Evolutionary conservation across 1,140 invertebrate genomes (phyloP).

Genomic region (Drosophila nigrodunni): DNA sequence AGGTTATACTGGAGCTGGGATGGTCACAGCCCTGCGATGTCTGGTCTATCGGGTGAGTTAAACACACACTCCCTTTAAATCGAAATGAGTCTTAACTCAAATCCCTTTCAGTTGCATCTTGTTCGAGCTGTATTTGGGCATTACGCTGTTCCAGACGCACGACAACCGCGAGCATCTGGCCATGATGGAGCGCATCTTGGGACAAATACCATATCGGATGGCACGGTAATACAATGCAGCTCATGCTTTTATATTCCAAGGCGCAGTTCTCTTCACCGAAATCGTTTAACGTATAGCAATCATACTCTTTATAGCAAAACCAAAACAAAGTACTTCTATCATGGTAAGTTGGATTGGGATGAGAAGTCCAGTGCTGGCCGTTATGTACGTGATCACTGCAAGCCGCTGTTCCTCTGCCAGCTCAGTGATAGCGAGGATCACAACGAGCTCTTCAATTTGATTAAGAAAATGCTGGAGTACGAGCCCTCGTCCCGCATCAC

Average conservation of each 20-base stretch:
- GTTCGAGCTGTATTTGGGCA: slow-evolving; percentile 99
- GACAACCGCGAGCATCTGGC: slow-evolving; percentile 99
- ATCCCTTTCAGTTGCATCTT: slow-evolving; percentile 92
- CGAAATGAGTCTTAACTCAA: not conserved
- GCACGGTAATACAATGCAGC: slow-evolving; percentile 85
- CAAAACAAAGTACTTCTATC: slow-evolving; percentile 98
- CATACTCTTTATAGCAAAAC: slow-evolving; percentile 90
- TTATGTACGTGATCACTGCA: slow-evolving; percentile 99
- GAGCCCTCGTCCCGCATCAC: slow-evolving; percentile 96
- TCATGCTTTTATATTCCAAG: slow-evolving; percentile 72
- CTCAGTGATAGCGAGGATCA: slow-evolving; percentile 95
- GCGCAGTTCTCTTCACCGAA: slow-evolving; percentile 80
- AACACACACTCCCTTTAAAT: not conserved
- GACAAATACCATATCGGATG: slow-evolving; percentile 95
- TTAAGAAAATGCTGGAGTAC: slow-evolving; percentile 98
- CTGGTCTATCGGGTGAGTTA: slow-evolving; percentile 94
- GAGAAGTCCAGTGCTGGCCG: slow-evolving; percentile 97
- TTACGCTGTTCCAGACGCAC: slow-evolving; percentile 99
- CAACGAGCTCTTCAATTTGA: slow-evolving; percentile 96
- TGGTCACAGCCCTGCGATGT: slow-evolving; percentile 99
- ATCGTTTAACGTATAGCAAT: slow-evolving; percentile 83
- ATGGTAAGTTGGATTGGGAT: slow-evolving; percentile 97
- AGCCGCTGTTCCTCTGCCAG: slow-evolving; percentile 97
- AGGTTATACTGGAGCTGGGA: slow-evolving; percentile 99
- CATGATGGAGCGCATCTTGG: slow-evolving; percentile 97